A percentile compares a stretch with the other conserved stretches of the same genome.
phyloP scores from a whole-genome alignment of 2,797 vertebrate genomes.

The Phoxinus dragarum region DNA sequence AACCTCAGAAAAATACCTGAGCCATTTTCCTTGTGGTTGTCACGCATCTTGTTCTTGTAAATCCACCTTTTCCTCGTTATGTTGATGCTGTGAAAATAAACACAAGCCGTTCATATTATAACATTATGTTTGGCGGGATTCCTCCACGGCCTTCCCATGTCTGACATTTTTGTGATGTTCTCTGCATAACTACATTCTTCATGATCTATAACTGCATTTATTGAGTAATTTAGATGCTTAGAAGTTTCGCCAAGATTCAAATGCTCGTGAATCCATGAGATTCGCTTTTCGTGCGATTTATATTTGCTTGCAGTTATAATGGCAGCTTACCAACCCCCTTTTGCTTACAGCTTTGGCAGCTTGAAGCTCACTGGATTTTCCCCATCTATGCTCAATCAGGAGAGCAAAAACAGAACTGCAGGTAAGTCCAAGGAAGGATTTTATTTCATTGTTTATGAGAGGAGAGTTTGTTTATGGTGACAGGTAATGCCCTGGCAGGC shows the following conservation, averaged over 20 bases:
- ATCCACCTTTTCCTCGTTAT: constrained; percentile 12
- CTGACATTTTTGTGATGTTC: constrained; percentile 38
- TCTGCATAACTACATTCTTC: constrained; percentile 17
- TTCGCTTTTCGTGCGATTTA: constrained; percentile 17
- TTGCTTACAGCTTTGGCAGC: constrained; percentile 40
- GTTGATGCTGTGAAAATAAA: constrained; percentile 26
- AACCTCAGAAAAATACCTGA: constrained; percentile 30
- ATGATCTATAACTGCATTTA: constrained; percentile 31
- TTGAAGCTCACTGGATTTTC: constrained; percentile 45
- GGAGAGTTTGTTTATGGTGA: constrained; percentile 38
- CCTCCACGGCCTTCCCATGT: neutral
- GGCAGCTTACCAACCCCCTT: constrained; percentile 7
- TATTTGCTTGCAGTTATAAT: constrained; percentile 22
- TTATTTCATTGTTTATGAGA: constrained; percentile 32
- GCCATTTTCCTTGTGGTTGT: neutral
- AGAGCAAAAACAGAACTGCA: constrained; percentile 31
- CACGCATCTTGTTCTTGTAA: constrained; percentile 35
- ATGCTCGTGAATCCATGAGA: neutral
- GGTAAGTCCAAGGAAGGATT: constrained; percentile 41
- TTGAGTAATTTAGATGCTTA: constrained; percentile 14
- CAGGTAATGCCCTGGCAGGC: constrained; percentile 38
- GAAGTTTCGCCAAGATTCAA: constrained; percentile 23
- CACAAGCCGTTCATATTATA: constrained; percentile 8
- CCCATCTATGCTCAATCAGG: constrained; percentile 31
- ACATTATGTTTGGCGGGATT: constrained; percentile 23